Base-by-base conservation (phyloP, 2,888 invertebrate species). In the Monochamus alternatus region DNA sequence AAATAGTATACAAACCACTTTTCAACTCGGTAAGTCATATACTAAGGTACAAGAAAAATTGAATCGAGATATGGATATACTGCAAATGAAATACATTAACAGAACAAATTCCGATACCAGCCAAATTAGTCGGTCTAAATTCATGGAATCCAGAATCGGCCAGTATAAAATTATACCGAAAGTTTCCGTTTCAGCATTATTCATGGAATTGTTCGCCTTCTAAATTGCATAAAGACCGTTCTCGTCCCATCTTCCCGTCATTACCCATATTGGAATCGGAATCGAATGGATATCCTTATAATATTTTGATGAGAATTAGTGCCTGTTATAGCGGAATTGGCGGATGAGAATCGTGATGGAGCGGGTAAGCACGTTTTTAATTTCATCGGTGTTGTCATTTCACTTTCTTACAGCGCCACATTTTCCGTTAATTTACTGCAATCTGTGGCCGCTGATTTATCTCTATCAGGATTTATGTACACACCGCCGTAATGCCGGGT, bases 401-500 rank as follows among this genome's bases (percentile, higher is more conserved):
- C 87, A 86, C 87, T 87, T 86, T 84, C 85, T 83, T 67, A 80
- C 72, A 83, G 85, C 85, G 85, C 85, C 87, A 87, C 86, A 88
- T 88, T 87, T 87, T 87, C 87, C 86, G 84, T 86, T 88, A 87
- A 88, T 88, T 87, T 87, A 86, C 85, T 82, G 83, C 87, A 87
- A 87, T 87, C 85, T 87, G 86, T 84, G 85, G 84, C 82, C 79
- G 83, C 86, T 88, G 88, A 89, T 89, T 89, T 89, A 88, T 88
- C 85, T 87, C 86, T 86, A 87, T 87, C 86, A 86, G 87, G 87
- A 89, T 89, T 89, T 88, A 89, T 88, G 86, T 87, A 87, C 85
- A 86, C 75, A 79, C 55, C n/a, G 76, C 73, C 75, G 76, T 66
- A 67, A 71, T 67, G 66, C 74, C 72, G 62, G 74, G 82, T 83